Conservation (phyloP, 2,113 vertebrate genomes). For the Pitta sordida region DNA sequence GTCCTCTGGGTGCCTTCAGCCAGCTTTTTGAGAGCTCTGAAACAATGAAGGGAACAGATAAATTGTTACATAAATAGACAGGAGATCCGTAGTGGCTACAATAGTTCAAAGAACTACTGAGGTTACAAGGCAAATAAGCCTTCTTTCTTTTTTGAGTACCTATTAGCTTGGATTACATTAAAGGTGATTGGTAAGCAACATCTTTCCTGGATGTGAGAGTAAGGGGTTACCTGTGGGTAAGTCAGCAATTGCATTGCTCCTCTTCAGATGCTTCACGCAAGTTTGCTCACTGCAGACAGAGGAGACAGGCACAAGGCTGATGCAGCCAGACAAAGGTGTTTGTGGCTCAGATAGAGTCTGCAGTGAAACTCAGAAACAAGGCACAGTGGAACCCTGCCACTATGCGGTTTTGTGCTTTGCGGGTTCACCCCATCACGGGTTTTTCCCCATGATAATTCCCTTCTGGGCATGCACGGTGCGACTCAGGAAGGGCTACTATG, state of each 20-base stretch:
- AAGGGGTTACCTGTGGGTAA: neutral
- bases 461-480: no score
- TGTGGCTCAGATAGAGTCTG: neutral
- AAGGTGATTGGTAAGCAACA: neutral
- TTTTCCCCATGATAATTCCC: no score
- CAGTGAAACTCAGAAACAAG: neutral
- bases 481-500: no score
- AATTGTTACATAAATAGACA: neutral
- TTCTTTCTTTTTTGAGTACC: neutral
- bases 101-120: neutral
- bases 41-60: neutral
- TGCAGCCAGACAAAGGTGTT: neutral
- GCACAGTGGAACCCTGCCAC: no score
- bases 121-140: neutral
- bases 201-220: neutral
- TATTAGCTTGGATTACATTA: neutral
- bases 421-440: no score
- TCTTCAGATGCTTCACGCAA: neutral
- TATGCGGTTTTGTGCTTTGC: no score
- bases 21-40: neutral
- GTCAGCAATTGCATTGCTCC: neutral
- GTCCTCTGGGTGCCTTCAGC: neutral
- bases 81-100: neutral
- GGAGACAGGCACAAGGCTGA: neutral
- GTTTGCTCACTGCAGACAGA: accelerated